Evolutionary conservation across 2,113 vertebrate species (phyloP), one percentile per base, ranked within the genome.

Genomic region (Corythornis cristatus): DNA sequence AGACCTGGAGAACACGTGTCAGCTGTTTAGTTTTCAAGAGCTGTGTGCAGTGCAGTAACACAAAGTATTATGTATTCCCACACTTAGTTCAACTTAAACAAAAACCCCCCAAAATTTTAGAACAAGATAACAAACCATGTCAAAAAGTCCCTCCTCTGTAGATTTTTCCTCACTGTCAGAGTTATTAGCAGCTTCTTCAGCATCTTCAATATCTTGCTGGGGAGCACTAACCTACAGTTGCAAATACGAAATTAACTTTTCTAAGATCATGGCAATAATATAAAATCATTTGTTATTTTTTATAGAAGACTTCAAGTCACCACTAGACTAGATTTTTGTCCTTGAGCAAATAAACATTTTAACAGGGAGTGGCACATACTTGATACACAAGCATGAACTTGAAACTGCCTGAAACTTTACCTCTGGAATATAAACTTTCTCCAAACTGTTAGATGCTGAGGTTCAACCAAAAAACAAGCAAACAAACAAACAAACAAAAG

Each of bases 131-230:
- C 85, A 60, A 96, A 99, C 99, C 99, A 99, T 99, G 70, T 98
- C 97, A 95, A 99, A 99, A 46, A 99, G 98, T 23, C 98, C 98
- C 88, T 99, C 98, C 33, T 98, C 98, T 33, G 89, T 35, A 45
- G 90, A 95, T 37, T 96, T 97, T 12, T 88, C 64, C 60, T 61
- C 88, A 3, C 70, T 72, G 21, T 72, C 92, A 83, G 65, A 89
- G 58, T 96, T 97, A 40, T 60, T 75, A 5, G 90, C 96, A 26
- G 79, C 75, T 87, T 99, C 98, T 94, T 99, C 98, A 18, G 98
- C 98, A 15, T 98, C 97, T 96, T 99, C 99, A 11, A 99, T 98
- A 45, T 98, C 98, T 71, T 98, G 94, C 48, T 98, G 98, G 4
- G 99, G 98, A 3, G 98, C 98, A 79, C 96, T 99, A 72, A 99